Conservation (phyloP, 2,797 vertebrate genomes). For the Picus viridis region DNA sequence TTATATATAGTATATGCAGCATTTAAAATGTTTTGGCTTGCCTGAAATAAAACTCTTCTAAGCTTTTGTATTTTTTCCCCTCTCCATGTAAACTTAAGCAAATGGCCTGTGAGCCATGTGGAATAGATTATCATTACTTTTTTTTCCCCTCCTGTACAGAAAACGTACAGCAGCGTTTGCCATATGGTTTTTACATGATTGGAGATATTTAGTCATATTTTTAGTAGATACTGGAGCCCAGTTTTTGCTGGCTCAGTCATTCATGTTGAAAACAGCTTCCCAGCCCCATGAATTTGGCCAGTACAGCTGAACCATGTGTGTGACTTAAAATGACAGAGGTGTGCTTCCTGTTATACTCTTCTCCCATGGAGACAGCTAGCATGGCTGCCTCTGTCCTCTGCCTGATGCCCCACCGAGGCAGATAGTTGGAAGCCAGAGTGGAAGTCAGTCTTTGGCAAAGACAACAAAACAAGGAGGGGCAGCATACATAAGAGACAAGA, state of each 20-base stretch:
- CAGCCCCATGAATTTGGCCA: not conserved
- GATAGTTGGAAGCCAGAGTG: not conserved
- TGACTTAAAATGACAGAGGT: not conserved
- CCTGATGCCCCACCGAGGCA: not conserved
- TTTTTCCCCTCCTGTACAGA: not conserved
- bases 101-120: slow-evolving; percentile 12
- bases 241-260: slow-evolving; percentile 46
- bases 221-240: not conserved
- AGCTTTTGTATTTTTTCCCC: not conserved
- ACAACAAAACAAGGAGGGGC: not conserved
- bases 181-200: slow-evolving; percentile 31
- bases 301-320: not conserved
- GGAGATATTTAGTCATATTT: slow-evolving; percentile 59
- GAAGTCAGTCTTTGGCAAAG: not conserved
- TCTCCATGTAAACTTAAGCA: not conserved
- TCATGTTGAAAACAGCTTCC: slow-evolving; percentile 18
- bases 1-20: not conserved
- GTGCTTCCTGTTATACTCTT: not conserved
- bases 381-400: accelerated
- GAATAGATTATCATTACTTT: slow-evolving; percentile 24
- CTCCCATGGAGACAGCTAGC: not conserved
- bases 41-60: not conserved
- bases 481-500: not conserved
- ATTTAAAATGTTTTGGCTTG: not conserved
- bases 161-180: not conserved